phyloP scores from a whole-genome alignment of 1,140 invertebrate species.

The Temnothorax curvispinosus region DNA sequence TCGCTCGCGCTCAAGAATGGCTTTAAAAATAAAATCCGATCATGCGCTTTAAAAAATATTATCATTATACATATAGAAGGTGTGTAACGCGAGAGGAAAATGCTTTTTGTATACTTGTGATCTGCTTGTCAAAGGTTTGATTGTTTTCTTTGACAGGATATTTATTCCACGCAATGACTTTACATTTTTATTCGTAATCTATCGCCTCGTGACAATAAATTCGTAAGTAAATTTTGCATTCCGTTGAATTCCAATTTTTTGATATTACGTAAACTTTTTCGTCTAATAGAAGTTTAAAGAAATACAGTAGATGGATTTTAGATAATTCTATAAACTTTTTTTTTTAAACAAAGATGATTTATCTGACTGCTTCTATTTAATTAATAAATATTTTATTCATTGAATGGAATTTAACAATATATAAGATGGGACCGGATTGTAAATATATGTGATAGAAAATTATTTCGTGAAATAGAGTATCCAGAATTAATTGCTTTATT shows the following conservation, averaged over 20 bases:
- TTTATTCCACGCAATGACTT: not conserved
- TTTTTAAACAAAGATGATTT: not conserved
- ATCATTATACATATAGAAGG: not conserved
- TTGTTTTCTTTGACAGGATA: not conserved
- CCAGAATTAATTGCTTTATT: not conserved
- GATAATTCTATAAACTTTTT: not conserved
- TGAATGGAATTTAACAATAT: not conserved
- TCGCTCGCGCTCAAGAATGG: not conserved
- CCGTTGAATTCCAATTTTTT: not conserved
- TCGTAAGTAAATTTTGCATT: slow-evolving; percentile 1
- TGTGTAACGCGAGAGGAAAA: not conserved
- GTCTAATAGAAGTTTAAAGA: not conserved
- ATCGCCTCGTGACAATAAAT: not conserved
- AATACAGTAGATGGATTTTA: not conserved
- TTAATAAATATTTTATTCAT: not conserved
- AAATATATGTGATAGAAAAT: not conserved
- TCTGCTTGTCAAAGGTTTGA: not conserved
- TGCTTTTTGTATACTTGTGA: not conserved
- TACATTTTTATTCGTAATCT: not conserved
- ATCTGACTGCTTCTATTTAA: not conserved
- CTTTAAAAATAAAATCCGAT: not conserved
- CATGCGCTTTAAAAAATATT: not conserved
- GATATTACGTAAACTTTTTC: not conserved
- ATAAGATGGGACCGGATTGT: not conserved
- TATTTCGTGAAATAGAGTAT: not conserved